A percentile compares a stretch with the other conserved stretches of the same genome.
Evolutionary conservation across 2,797 vertebrate genomes (phyloP).

Genomic region (Anas capensis): DNA sequence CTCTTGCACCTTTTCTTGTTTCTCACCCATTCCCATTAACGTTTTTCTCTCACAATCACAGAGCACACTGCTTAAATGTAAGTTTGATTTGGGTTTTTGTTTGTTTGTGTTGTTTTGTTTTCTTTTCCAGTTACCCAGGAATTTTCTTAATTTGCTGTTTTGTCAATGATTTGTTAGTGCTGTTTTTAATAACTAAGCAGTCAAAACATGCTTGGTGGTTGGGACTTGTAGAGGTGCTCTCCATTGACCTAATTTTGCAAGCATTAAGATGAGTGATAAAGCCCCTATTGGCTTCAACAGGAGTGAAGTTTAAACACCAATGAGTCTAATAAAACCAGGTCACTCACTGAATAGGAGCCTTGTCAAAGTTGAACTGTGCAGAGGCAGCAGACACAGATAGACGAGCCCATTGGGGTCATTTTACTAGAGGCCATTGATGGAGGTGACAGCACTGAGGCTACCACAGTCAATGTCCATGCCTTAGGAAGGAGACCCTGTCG

Average conservation of each 20-base stretch:
- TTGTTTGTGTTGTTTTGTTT: neutral
- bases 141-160: neutral
- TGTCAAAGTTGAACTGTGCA: neutral
- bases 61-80: neutral
- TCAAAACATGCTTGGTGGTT: neutral
- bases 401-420: neutral
- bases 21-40: neutral
- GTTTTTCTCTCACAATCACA: neutral
- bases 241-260: neutral
- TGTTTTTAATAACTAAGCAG: neutral
- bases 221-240: neutral
- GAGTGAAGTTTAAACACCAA: neutral
- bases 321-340: neutral
- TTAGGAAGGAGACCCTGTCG: neutral
- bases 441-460: neutral
- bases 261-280: neutral
- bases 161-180: neutral
- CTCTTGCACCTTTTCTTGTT: neutral
- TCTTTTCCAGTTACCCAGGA: neutral
- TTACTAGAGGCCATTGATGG: neutral
- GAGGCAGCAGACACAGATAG: neutral
- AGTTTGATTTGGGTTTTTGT: neutral
- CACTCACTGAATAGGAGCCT: neutral
- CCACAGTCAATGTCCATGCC: accelerated
- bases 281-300: neutral